A percentile compares a stretch with the other conserved stretches of the same genome.
Conservation (phyloP, 2,888 invertebrate genomes). For the Rhynchonema sp. region DNA sequence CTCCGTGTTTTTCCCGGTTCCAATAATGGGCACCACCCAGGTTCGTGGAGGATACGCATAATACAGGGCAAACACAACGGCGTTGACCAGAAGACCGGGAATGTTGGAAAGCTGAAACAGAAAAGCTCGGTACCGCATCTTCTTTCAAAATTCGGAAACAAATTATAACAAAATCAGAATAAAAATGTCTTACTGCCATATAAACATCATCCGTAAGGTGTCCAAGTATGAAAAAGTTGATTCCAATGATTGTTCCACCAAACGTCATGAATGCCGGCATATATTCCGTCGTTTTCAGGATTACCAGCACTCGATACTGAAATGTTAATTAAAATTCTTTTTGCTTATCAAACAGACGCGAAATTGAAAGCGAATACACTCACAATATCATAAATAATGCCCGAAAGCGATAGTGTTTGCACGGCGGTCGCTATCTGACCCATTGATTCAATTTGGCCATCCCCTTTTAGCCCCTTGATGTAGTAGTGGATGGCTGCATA, state of each 20-base stretch:
- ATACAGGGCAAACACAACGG: background rate
- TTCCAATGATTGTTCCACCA: background rate
- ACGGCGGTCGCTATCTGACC: background rate
- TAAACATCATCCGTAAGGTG: background rate
- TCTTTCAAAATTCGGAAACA: background rate
- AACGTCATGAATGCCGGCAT: background rate
- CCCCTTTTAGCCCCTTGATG: background rate
- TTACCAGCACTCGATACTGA: background rate
- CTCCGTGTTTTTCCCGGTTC: background rate
- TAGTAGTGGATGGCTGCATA: background rate
- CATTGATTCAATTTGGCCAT: background rate
- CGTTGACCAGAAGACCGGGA: background rate
- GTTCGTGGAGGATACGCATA: background rate
- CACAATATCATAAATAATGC: background rate
- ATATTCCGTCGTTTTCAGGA: background rate
- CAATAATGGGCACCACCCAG: background rate
- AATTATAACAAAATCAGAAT: background rate
- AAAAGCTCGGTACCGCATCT: background rate
- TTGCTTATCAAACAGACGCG: too few relatives aligned
- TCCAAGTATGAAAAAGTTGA: background rate
- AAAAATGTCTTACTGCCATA: background rate
- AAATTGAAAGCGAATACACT: too few relatives aligned
- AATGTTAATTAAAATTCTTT: too few relatives aligned
- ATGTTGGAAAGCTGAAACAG: background rate
- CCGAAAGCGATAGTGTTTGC: background rate